Conservation (phyloP, 2,888 invertebrate genomes). For the Rutpela maculata region DNA sequence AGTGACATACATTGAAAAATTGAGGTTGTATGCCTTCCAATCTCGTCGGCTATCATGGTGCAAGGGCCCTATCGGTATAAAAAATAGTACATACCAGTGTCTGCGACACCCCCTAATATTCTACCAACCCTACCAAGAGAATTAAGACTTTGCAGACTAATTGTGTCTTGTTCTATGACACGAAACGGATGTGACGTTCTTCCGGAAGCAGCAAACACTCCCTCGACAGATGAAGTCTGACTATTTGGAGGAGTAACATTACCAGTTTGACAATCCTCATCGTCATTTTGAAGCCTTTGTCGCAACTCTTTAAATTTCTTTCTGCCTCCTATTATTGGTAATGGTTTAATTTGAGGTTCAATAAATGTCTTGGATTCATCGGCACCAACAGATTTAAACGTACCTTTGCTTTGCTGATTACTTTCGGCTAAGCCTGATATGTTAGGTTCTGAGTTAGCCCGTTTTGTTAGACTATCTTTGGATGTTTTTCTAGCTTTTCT, state of each 20-base stretch:
- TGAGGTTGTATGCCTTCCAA: no score
- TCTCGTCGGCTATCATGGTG: no score
- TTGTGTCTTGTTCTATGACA: slow-evolving; percentile 91
- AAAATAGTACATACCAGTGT: slow-evolving; percentile 44
- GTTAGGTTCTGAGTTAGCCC: slow-evolving; percentile 70
- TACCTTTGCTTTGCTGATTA: slow-evolving; percentile 37
- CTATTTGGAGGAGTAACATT: slow-evolving; percentile 82
- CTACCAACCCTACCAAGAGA: slow-evolving; percentile 89
- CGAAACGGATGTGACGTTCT: slow-evolving; percentile 86
- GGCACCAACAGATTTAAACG: background rate
- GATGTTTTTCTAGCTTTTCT: slow-evolving; percentile 68
- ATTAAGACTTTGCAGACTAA: slow-evolving; percentile 92
- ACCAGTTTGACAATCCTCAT: slow-evolving; percentile 79
- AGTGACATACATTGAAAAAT: no score
- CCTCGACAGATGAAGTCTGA: slow-evolving; percentile 87
- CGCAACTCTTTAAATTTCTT: slow-evolving; percentile 89
- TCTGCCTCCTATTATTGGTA: slow-evolving; percentile 75
- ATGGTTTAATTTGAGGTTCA: slow-evolving; percentile 56
- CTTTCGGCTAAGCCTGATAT: slow-evolving; percentile 60
- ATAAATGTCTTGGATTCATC: slow-evolving; percentile 42
- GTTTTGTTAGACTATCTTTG: slow-evolving; percentile 66
- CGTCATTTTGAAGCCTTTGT: slow-evolving; percentile 90
- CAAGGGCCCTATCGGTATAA: no score
- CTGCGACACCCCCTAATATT: slow-evolving; percentile 80
- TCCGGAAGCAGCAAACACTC: slow-evolving; percentile 80